Evolutionary conservation across 2,888 invertebrate species (phyloP), one percentile per base, ranked within the genome.

Genomic region (Toxonevra muliebris): DNA sequence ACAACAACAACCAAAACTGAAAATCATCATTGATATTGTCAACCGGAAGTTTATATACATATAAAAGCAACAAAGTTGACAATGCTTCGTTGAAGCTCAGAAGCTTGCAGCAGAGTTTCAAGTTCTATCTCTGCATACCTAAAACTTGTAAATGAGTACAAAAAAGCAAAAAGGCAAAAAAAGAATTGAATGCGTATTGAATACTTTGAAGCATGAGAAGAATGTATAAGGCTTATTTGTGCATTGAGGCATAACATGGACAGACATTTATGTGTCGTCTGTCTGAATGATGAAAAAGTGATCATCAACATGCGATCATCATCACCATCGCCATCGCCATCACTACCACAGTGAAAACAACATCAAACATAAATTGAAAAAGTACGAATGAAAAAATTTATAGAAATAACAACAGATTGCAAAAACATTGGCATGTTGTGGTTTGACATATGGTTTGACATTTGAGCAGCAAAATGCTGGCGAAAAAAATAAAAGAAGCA

Each of bases 1-100:
- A 13, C 45, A n/a, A n/a, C 5, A n/a, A 1, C 48, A 53, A n/a
- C 53, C 8, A 53, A 53, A 59, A 59, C 30, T n/a, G 17, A 59
- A 43, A 59, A 59, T 42, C 42, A 59, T 19, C 61, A 61, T 61
- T 50, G 52, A 61, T 61, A 61, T 61, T 61, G 61, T 61, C 61
- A 52, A 61, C 61, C 61, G 61, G 61, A 61, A 61, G 61, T 61
- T 50, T 52, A 17, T 53, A 19, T 7, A 30, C 7, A 30, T 7
- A 30, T 30, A 20, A 11, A 20, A 30, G 3, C 30, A 30, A 30
- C 2, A 30, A 30, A 2, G 30, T 30, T 30, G 30, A 30, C 30
- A 30, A 7, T 30, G 30, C 30, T 30, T 30, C 30, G 30, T 30
- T 30, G 30, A 30, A 30, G 30, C 30, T 30, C 3, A 30, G 7